These are phyloP conservation scores for Paguma larvata DNA, from an alignment of 2,797 vertebrate genomes.

Conservation along the genomic window DNA sequence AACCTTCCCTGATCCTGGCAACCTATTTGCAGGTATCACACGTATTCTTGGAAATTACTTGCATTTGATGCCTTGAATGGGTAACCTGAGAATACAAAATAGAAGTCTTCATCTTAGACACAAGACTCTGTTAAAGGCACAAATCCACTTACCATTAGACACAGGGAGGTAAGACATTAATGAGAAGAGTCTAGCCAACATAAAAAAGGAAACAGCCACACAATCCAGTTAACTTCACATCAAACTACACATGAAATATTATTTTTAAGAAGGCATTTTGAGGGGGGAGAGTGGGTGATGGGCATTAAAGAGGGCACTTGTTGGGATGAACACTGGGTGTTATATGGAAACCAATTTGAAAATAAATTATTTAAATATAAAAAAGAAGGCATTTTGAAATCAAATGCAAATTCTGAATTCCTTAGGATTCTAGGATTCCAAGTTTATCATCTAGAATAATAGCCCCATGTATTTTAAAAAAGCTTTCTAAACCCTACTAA, in stretches of 20 bases:
- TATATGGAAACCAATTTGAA: too few species aligned
- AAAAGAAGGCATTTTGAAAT: slow-evolving; percentile 63
- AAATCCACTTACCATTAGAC: slow-evolving; percentile 67
- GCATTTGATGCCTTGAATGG: background rate
- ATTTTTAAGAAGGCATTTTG: slow-evolving; percentile 71
- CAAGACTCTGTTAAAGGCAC: background rate
- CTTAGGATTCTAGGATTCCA: slow-evolving; percentile 35
- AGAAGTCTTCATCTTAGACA: slow-evolving; percentile 40
- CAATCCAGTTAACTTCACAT: slow-evolving; percentile 52
- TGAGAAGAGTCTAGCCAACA: background rate
- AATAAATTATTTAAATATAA: too few species aligned
- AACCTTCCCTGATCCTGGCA: slow-evolving; percentile 51
- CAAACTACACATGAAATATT: background rate
- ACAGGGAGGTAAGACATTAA: background rate
- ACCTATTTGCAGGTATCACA: background rate
- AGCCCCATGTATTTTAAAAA: slow-evolving; percentile 19
- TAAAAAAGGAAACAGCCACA: background rate
- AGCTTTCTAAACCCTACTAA: slow-evolving; percentile 32
- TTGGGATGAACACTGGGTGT: too few species aligned
- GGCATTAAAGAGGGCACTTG: too few species aligned
- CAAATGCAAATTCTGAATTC: slow-evolving; percentile 59
- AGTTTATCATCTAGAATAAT: slow-evolving; percentile 26
- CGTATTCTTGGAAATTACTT: background rate
- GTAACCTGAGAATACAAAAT: slow-evolving; percentile 47
- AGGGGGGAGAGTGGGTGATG: background rate